Percentiles rank a stretch among this genome's conserved stretches.
These are phyloP conservation scores for Horisme vitalbata DNA, from an alignment of 2,888 invertebrate genomes.

Conservation along the genomic window DNA sequence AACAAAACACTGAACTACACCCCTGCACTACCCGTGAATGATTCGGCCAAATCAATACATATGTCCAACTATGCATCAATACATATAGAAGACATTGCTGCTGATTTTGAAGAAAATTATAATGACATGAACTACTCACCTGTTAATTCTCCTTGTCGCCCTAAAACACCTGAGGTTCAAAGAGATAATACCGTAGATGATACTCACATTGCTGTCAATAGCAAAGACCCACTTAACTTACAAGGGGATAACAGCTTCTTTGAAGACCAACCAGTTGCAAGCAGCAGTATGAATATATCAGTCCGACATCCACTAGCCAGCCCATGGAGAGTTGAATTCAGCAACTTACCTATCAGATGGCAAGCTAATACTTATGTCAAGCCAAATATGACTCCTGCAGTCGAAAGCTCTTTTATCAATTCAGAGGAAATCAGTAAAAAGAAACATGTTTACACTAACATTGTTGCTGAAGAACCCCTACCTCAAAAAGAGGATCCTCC, in stretches of 20 bases:
- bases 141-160: constrained; percentile 53
- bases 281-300: constrained; percentile 71
- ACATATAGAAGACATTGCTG: constrained; percentile 66
- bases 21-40: constrained; percentile 19
- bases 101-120: constrained; percentile 58
- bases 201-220: constrained; percentile 17
- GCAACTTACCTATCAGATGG: constrained; percentile 71
- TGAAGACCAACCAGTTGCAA: constrained; percentile 70
- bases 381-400: constrained; percentile 77
- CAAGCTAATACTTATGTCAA: constrained; percentile 71
- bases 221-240: constrained; percentile 62
- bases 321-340: constrained; percentile 76
- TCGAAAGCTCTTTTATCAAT: constrained; percentile 70
- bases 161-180: constrained; percentile 27
- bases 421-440: constrained; percentile 55
- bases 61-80: constrained; percentile 54
- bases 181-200: constrained; percentile 24
- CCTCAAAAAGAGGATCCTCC: constrained; percentile 47
- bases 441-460: constrained; percentile 73
- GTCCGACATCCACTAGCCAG: constrained; percentile 62
- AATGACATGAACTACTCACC: constrained; percentile 69
- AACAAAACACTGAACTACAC: constrained; percentile 9
- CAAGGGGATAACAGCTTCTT: constrained; percentile 67
- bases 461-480: constrained; percentile 46
- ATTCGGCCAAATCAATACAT: constrained; percentile 26